Evolutionary conservation across 1,140 invertebrate species (phyloP).

Genomic region (Augochlora pura): DNA sequence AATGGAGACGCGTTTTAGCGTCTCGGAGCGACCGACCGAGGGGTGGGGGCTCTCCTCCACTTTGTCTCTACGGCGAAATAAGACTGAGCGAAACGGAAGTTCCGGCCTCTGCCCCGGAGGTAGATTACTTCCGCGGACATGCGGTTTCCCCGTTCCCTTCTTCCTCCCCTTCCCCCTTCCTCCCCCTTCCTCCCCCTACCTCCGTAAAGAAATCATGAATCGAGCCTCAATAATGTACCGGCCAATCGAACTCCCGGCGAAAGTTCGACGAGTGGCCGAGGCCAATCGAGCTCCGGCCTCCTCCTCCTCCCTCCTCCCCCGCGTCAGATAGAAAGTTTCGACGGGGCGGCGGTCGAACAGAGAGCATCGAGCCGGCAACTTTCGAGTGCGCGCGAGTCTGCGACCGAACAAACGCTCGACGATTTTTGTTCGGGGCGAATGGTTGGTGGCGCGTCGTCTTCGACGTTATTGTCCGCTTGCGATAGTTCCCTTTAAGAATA

Average conservation of each 20-base stretch:
- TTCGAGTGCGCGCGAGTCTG: not conserved
- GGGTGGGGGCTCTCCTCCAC: too few species aligned
- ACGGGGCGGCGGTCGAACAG: too few species aligned
- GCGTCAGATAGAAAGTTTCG: not conserved
- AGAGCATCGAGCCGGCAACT: not conserved
- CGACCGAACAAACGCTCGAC: not conserved
- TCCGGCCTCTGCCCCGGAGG: not conserved
- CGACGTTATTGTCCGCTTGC: too few species aligned
- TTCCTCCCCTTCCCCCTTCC: too few species aligned
- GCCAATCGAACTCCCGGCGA: conserved; percentile 40
- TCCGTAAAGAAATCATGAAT: conserved; percentile 61
- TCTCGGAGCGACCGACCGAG: too few species aligned
- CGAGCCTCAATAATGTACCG: conserved; percentile 60
- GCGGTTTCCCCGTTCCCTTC: too few species aligned
- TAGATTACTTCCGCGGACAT: conserved; percentile 43
- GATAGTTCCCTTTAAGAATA: too few species aligned
- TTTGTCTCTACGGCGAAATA: not conserved
- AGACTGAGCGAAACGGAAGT: conserved; percentile 18
- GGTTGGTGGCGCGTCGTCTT: too few species aligned
- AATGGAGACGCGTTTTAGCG: conserved; percentile 46
- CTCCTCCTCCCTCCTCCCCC: too few species aligned
- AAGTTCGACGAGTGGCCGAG: conserved; percentile 2
- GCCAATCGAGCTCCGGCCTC: not conserved
- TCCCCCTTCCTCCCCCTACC: conserved; percentile 27
- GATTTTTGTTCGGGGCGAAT: not conserved